phyloP scores from a whole-genome alignment of 2,113 vertebrate genomes.

The Pomatostomus ruficeps region DNA sequence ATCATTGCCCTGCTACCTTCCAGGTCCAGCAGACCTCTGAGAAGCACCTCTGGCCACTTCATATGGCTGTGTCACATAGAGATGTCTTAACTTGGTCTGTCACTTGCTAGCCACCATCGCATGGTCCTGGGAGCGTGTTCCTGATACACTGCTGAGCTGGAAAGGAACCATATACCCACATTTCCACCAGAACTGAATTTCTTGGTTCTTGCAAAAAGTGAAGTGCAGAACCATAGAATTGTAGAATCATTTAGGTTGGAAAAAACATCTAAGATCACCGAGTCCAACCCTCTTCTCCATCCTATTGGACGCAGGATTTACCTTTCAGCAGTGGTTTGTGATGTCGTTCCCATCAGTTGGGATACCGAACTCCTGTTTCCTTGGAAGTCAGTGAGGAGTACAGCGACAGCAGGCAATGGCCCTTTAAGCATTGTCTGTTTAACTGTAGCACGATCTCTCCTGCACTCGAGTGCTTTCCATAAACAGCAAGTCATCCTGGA shows the following conservation, averaged over 20 bases:
- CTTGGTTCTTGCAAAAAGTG: neutral
- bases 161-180: fast-evolving
- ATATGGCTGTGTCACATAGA: neutral
- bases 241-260: neutral
- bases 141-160: neutral
- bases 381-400: neutral
- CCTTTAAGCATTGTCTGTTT: slow-evolving; percentile 63
- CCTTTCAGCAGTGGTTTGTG: neutral
- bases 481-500: slow-evolving; percentile 66
- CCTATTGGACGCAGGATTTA: neutral
- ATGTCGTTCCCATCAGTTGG: neutral
- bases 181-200: neutral
- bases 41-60: neutral
- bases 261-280: neutral
- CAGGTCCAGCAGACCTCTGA: neutral
- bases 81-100: neutral
- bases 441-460: slow-evolving; percentile 33
- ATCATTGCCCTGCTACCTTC: neutral
- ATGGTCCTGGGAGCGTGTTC: neutral
- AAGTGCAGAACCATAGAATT: neutral
- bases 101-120: neutral
- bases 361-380: neutral
- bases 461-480: slow-evolving; percentile 58
- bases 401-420: neutral
- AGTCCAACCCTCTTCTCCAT: neutral